phyloP scores from a whole-genome alignment of 2,888 invertebrate genomes.

The Epinotia bilunana region DNA sequence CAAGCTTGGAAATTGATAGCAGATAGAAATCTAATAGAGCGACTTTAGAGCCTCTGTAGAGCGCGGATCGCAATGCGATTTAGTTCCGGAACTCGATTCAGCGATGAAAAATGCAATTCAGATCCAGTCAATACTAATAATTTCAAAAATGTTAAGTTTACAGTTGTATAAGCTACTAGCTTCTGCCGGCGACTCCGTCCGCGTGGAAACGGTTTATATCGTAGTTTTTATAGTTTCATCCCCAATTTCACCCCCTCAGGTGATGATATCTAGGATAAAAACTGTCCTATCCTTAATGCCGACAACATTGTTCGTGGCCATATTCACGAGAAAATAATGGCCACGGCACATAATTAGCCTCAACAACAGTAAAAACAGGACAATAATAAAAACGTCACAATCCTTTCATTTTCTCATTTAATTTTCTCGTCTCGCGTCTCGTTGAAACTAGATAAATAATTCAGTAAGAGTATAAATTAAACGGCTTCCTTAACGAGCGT shows the following conservation, averaged over 20 bases:
- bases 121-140: too few relatives aligned
- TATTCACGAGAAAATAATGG: too few relatives aligned
- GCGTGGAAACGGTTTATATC: too few relatives aligned
- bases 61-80: not conserved
- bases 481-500: slow-evolving; percentile 42
- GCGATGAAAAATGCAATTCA: not conserved
- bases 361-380: not conserved
- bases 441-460: slow-evolving; percentile 44
- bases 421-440: slow-evolving; percentile 25
- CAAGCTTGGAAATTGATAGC: slow-evolving; percentile 23
- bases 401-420: slow-evolving; percentile 5
- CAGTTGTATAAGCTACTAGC: too few relatives aligned
- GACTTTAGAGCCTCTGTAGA: not conserved
- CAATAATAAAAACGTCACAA: slow-evolving; percentile 14
- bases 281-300: too few relatives aligned
- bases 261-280: too few relatives aligned
- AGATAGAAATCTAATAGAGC: slow-evolving; percentile 18
- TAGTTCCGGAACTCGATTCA: not conserved
- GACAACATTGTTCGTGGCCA: too few relatives aligned
- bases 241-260: too few relatives aligned
- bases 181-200: too few relatives aligned
- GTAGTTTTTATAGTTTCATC: too few relatives aligned
- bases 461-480: slow-evolving; percentile 43
- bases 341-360: not conserved
- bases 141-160: too few relatives aligned